Conservation (phyloP, 35 echinoderm and acorn worm genomes). For the Diadema setosum region DNA sequence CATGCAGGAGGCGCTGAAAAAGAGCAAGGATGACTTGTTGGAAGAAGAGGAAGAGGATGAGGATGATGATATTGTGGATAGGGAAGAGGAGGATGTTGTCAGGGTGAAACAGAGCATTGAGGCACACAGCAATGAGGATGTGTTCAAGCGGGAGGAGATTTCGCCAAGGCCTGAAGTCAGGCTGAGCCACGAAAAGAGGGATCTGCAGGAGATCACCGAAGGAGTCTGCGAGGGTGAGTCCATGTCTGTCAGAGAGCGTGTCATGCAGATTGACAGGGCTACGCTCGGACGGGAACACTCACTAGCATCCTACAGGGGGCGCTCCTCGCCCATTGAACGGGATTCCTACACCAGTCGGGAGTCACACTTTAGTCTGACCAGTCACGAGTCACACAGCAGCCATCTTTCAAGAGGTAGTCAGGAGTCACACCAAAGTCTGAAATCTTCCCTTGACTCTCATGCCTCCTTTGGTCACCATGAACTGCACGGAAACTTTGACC, state of each 20-base stretch:
- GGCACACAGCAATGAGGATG: background rate
- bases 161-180: background rate
- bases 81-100: background rate
- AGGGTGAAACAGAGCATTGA: background rate
- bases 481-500: slow-evolving; percentile 4
- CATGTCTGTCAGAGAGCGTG: slow-evolving; percentile 16
- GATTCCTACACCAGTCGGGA: slow-evolving; percentile 12
- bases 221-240: background rate
- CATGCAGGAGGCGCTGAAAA: slow-evolving; percentile 76
- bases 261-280: slow-evolving; percentile 24
- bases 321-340: background rate
- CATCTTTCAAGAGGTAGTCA: slow-evolving; percentile 1
- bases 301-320: background rate
- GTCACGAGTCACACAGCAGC: slow-evolving; percentile 21
- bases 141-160: background rate
- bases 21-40: slow-evolving; percentile 70
- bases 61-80: background rate
- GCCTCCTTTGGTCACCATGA: slow-evolving; percentile 1
- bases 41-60: slow-evolving; percentile 41
- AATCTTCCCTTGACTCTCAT: background rate
- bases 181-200: background rate
- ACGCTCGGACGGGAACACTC: slow-evolving; percentile 4
- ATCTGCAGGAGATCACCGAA: background rate
- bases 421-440: slow-evolving; percentile 11
- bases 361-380: background rate